Evolutionary conservation across 2,797 vertebrate genomes (phyloP).

Genomic region (Crocodylus rhombifer): DNA sequence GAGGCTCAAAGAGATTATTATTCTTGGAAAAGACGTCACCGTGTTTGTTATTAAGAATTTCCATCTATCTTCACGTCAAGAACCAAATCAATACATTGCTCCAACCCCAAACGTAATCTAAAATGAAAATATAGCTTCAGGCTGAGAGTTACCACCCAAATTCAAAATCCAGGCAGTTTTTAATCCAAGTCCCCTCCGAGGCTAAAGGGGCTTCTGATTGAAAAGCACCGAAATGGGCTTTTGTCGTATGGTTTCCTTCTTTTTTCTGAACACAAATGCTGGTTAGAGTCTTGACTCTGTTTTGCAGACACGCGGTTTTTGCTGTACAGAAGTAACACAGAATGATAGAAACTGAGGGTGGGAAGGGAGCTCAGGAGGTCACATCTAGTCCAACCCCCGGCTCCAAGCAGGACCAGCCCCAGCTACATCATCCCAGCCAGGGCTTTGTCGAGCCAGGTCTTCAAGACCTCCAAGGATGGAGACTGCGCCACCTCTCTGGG

Average conservation of each 20-base stretch:
- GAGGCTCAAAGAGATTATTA: background rate
- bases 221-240: background rate
- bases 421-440: too few species aligned
- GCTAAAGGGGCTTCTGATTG: background rate
- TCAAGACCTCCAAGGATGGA: too few species aligned
- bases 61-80: rapidly evolving
- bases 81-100: background rate
- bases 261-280: background rate
- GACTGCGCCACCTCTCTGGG: too few species aligned
- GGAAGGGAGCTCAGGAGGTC: too few species aligned
- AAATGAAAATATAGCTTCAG: rapidly evolving
- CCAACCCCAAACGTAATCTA: rapidly evolving
- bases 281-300: background rate
- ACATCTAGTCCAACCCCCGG: too few species aligned
- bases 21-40: background rate
- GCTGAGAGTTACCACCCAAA: background rate
- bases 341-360: too few species aligned
- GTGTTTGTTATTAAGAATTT: background rate
- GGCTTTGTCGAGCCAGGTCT: too few species aligned
- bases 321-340: background rate
- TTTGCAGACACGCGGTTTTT: background rate
- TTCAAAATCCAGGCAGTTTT: background rate
- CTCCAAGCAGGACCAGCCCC: too few species aligned
- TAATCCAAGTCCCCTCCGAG: rapidly evolving
- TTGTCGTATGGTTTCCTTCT: background rate